phyloP scores from a whole-genome alignment of 53 echinoderm and acorn worm species.

The Henricia sp. region DNA sequence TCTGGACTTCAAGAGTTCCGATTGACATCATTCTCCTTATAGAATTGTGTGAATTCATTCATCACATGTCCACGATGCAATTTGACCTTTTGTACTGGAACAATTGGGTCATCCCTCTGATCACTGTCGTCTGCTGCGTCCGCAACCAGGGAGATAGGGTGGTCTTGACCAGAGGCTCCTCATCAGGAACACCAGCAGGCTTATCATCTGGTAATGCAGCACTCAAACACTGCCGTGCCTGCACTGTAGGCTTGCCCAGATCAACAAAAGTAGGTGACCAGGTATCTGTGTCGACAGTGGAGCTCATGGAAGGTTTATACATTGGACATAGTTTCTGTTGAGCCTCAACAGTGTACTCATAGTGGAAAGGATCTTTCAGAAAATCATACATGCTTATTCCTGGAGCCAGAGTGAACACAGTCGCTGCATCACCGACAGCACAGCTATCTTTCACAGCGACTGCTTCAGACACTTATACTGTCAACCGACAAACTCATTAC shows the following conservation, averaged over 20 bases:
- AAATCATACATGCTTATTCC: background rate
- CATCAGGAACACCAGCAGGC: background rate
- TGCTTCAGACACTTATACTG: no score
- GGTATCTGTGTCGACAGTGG: no score
- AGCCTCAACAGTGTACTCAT: background rate
- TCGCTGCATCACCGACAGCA: conserved; percentile 1
- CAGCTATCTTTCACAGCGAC: no score
- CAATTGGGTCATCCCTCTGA: no score
- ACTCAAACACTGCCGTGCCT: conserved; percentile 14
- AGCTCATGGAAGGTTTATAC: background rate
- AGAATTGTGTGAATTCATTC: background rate
- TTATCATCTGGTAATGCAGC: no score
- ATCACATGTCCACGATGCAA: conserved; percentile 36
- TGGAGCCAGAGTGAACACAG: conserved; percentile 11
- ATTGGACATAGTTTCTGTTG: background rate
- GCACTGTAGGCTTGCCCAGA: conserved; percentile 45
- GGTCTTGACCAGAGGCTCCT: background rate
- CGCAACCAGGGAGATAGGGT: background rate
- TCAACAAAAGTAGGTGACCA: conserved; percentile 35
- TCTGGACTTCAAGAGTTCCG: conserved; percentile 26
- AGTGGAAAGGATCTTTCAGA: background rate
- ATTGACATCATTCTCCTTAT: conserved; percentile 11
- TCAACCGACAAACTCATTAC: no score
- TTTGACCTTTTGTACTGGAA: conserved; percentile 19
- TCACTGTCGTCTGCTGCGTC: background rate